Conservation (phyloP, 2,888 invertebrate species). For the Pherbina coryleti region DNA sequence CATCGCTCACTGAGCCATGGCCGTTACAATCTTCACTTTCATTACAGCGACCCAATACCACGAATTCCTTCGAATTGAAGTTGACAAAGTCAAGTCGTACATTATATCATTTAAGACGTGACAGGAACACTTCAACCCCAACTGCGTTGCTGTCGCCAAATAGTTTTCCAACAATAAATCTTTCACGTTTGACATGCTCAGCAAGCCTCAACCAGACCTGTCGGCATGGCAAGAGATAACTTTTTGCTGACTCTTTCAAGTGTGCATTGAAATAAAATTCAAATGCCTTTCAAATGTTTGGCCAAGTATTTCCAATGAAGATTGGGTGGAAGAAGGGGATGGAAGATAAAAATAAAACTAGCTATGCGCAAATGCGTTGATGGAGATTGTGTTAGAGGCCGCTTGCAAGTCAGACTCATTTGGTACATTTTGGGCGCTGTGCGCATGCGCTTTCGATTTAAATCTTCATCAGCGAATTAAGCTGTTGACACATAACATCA, state of each 20-base stretch:
- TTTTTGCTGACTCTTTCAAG: not conserved
- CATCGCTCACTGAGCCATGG: not conserved
- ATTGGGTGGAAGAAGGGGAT: not conserved
- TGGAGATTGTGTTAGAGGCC: not conserved
- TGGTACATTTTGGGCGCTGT: not conserved
- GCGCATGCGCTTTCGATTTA: constrained; percentile 45
- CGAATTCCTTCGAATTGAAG: not conserved
- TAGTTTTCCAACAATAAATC: constrained; percentile 25
- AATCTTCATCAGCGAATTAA: constrained; percentile 62
- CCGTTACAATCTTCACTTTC: not conserved
- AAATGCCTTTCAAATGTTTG: not conserved
- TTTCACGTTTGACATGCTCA: not conserved
- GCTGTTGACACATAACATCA: constrained; percentile 67
- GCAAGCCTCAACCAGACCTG: not conserved
- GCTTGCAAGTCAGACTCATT: not conserved
- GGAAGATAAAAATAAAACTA: not conserved
- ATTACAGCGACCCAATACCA: not conserved
- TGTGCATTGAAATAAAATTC: not conserved
- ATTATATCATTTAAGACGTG: not conserved
- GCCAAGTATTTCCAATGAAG: not conserved
- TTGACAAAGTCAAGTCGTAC: not conserved
- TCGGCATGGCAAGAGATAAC: not conserved
- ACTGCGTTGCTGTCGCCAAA: constrained; percentile 10
- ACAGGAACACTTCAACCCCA: not conserved
- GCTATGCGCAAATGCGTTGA: not conserved